These are phyloP conservation scores for Endotricha flammealis DNA, from an alignment of 2,888 invertebrate species.

Conservation along the genomic window DNA sequence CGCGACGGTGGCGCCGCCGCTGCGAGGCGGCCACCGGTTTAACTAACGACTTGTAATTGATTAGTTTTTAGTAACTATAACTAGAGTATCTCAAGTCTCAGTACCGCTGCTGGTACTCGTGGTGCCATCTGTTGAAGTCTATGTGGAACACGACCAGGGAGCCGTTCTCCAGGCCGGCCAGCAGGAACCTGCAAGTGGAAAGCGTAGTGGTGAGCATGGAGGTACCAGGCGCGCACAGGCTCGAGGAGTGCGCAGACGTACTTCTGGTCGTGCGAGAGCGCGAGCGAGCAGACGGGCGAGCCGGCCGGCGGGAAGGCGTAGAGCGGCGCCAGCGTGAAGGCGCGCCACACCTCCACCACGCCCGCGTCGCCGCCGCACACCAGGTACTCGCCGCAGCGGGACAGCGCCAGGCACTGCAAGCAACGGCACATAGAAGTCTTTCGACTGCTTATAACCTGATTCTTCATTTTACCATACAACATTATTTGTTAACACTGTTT, in stretches of 20 bases:
- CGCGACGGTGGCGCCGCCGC: slow-evolving; percentile 6
- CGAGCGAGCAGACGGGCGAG: slow-evolving; percentile 94
- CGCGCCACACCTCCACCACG: slow-evolving; percentile 98
- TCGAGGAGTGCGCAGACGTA: slow-evolving; percentile 73
- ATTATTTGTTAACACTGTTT: too few relatives aligned
- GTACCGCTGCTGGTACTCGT: slow-evolving; percentile 96
- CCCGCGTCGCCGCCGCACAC: slow-evolving; percentile 98
- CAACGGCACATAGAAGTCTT: slow-evolving; percentile 6
- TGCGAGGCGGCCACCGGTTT: neutral
- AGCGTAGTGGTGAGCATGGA: too few relatives aligned
- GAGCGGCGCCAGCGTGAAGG: slow-evolving; percentile 96
- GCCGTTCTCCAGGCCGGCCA: slow-evolving; percentile 98
- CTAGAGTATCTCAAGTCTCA: slow-evolving; percentile 57
- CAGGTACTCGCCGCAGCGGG: slow-evolving; percentile 98
- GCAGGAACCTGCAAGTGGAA: slow-evolving; percentile 93
- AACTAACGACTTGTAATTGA: slow-evolving; percentile 13
- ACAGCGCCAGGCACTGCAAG: slow-evolving; percentile 90
- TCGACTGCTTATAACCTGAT: neutral
- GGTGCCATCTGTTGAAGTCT: slow-evolving; percentile 99
- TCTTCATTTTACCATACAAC: too few relatives aligned
- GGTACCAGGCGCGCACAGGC: neutral
- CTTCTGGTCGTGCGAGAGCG: slow-evolving; percentile 99
- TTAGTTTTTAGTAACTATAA: slow-evolving; percentile 13
- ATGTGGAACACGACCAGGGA: slow-evolving; percentile 99
- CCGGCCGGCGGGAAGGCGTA: slow-evolving; percentile 99